A percentile compares a stretch with the other conserved stretches of the same genome.
phyloP scores from a whole-genome alignment of 1,140 invertebrate species.

The Danaus melanippus region DNA sequence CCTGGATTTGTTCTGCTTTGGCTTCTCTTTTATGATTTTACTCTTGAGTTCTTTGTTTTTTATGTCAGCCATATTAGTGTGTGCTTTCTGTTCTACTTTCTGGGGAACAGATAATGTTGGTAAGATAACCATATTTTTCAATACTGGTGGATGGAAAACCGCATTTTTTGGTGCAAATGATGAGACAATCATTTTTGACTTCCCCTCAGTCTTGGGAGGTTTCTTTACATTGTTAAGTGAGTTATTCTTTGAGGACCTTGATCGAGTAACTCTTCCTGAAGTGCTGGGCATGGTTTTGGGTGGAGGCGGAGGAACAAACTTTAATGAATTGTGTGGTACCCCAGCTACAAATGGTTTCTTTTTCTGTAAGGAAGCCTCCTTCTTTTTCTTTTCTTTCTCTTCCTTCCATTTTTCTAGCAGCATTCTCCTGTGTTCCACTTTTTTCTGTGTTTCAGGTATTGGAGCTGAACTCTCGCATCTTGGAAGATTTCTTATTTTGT shows the following conservation, averaged over 20 bases:
- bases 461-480: constrained; percentile 28
- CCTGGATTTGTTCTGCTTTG: too few species aligned
- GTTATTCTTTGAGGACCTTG: constrained; percentile 33
- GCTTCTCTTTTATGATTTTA: too few species aligned
- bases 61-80: not conserved
- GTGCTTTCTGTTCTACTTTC: constrained; percentile 6
- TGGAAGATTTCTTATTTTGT: constrained; percentile 41
- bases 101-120: constrained; percentile 21
- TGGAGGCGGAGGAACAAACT: constrained; percentile 43
- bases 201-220: constrained; percentile 10
- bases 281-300: constrained; percentile 38
- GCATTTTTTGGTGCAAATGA: constrained; percentile 60
- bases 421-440: constrained; percentile 39
- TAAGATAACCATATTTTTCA: constrained; percentile 29
- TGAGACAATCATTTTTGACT: constrained; percentile 17
- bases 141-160: constrained; percentile 33
- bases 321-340: constrained; percentile 30
- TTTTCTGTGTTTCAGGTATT: constrained; percentile 23
- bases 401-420: constrained; percentile 58
- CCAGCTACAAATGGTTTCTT: constrained; percentile 55
- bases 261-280: constrained; percentile 51
- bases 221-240: constrained; percentile 9
- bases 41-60: constrained; percentile 2
- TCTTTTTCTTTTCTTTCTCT: constrained; percentile 51
- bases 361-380: constrained; percentile 38